A percentile compares a stretch with the other conserved stretches of the same genome.
Evolutionary conservation across 1,140 invertebrate genomes (phyloP).

Genomic region (Macrobrachium nipponense): DNA sequence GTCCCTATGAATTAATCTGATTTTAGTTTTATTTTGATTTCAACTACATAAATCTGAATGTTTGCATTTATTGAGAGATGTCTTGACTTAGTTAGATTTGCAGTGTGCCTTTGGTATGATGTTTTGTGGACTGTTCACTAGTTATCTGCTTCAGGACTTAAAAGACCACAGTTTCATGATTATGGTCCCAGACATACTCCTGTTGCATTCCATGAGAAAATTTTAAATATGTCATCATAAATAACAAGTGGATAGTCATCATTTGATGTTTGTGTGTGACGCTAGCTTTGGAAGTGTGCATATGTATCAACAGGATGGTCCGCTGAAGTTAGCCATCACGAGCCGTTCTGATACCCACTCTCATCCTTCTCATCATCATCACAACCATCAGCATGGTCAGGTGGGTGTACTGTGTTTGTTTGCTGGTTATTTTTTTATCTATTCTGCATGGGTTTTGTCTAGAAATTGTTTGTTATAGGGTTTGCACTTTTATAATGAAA

Average conservation of each 20-base stretch:
- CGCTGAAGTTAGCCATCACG: constrained; percentile 39
- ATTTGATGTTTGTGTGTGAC: constrained; percentile 42
- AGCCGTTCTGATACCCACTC: constrained; percentile 46
- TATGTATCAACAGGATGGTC: constrained; percentile 51
- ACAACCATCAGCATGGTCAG: constrained; percentile 50
- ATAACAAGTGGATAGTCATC: constrained; percentile 9
- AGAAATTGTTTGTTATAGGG: not conserved
- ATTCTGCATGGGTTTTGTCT: not conserved
- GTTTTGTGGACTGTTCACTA: constrained; percentile 31
- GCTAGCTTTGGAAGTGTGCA: constrained; percentile 43
- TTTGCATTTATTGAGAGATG: not conserved
- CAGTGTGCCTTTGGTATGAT: constrained; percentile 35
- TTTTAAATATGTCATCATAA: not conserved
- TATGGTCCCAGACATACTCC: no score
- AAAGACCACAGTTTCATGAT: no score
- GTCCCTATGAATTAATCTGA: not conserved
- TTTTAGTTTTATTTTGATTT: not conserved
- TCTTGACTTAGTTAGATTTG: constrained; percentile 33
- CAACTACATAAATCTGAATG: not conserved
- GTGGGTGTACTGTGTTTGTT: constrained; percentile 21
- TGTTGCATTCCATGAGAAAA: no score
- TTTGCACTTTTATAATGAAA: not conserved
- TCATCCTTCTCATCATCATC: constrained; percentile 42
- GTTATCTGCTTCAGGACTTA: constrained; percentile 11
- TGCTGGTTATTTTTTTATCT: not conserved